These are phyloP conservation scores for Campylomormyrus numenius DNA, from an alignment of 2,113 vertebrate species.

Conservation along the genomic window DNA sequence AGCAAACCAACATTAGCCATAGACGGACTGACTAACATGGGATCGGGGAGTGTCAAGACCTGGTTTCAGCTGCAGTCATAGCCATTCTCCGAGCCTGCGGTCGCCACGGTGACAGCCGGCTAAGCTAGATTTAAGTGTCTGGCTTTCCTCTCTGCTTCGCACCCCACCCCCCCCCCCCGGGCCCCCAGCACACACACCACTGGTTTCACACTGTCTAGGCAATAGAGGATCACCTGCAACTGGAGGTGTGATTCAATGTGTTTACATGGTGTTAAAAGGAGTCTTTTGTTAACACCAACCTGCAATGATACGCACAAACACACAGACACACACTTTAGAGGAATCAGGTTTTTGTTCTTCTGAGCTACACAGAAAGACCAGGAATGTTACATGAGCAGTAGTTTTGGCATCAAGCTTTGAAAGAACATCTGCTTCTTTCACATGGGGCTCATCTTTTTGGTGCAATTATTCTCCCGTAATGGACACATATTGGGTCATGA, in stretches of 20 bases:
- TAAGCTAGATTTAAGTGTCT: not conserved
- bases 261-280: constrained; percentile 20
- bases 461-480: not conserved
- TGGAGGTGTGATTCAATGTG: not conserved
- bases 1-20: not conserved
- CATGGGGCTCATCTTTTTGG: not conserved
- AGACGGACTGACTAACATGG: not conserved
- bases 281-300: not conserved
- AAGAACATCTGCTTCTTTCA: not conserved
- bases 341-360: not conserved
- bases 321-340: not conserved
- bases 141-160: constrained; percentile 1
- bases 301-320: not conserved
- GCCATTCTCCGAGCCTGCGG: not conserved
- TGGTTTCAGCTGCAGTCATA: not conserved
- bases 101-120: constrained; percentile 1
- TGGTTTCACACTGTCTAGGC: not conserved
- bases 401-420: not conserved
- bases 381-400: not conserved
- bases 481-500: not conserved
- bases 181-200: not conserved
- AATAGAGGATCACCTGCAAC: constrained; percentile 1
- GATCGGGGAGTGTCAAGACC: not conserved
- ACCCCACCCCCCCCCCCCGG: no score
- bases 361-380: not conserved